Base-by-base conservation (phyloP, 92 coral and sea anemone species). In the Palythoa heliodiscus region DNA sequence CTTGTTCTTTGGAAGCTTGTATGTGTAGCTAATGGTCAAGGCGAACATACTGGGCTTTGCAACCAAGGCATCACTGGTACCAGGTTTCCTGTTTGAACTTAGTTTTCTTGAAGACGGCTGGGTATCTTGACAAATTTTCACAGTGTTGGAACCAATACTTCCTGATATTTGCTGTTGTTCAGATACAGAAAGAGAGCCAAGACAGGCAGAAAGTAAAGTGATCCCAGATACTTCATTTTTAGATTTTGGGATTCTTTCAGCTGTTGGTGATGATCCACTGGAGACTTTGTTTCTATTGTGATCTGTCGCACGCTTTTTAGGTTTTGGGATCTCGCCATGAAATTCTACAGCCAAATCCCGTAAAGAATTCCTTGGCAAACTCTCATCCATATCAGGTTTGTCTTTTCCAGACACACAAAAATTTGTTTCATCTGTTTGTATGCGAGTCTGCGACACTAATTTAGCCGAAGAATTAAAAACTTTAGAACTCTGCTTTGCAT, bases 1-100 rank as follows among this genome's bases (percentile, higher is more conserved):
- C 54, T 68, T 25, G 50, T 52, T 35, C 25, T 43, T 86, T 8
- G 66, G 73, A 13, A 50, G 35, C 35, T 85, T 89, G 40, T 25
- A 54, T 71, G 88, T 54, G 54, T 71, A 87, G 67, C 94, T 76
- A 11, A 93, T 83, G 22, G 96, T 83, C 47, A 89, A 57, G 75
- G 91, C 96, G 84, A 93, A 93, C 91, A 93, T 83, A 1, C 90
- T 63, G 10, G 95, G 93, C 24, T 82, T 82, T n/a, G 93, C 85
- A 20, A 68, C 48, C 88, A 86, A 17, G 24, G 86, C 12, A n/a
- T 69, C 14, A 11, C 43, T 20, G 12, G 16, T 8, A 43, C 7
- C 38, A 48, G 82, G 6, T 55, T 73, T 84, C 66, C 85, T 78
- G 66, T 11, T 38, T 12, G 64, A 4, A 8, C 54, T 61, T 35